Conservation (phyloP, 2,888 invertebrate species). For the Xylota sylvarum region DNA sequence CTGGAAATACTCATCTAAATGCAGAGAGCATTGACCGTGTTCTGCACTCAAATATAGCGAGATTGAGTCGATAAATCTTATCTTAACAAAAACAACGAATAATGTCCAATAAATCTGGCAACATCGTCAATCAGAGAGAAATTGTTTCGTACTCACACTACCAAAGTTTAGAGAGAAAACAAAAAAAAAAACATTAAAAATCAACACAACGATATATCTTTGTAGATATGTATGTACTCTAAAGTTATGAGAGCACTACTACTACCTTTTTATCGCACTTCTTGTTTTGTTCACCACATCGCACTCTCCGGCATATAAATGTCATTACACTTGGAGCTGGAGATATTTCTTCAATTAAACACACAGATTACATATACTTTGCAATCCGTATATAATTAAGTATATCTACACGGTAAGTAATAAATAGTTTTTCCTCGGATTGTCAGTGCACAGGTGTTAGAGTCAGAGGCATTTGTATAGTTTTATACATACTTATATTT, state of each 20-base stretch:
- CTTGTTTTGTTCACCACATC: slow-evolving; percentile 34
- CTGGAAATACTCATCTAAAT: too few species aligned
- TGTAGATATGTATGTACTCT: not conserved
- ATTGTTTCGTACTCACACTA: slow-evolving; percentile 18
- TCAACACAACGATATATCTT: not conserved
- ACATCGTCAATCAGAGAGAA: slow-evolving; percentile 23
- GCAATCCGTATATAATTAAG: slow-evolving; percentile 56
- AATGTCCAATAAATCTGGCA: slow-evolving; percentile 41
- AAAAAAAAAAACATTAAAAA: not conserved
- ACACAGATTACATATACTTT: slow-evolving; percentile 50
- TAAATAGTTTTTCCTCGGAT: slow-evolving; percentile 35
- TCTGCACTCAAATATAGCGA: not conserved
- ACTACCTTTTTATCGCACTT: slow-evolving; percentile 45
- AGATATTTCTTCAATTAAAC: slow-evolving; percentile 58
- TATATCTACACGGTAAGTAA: slow-evolving; percentile 26
- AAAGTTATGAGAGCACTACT: slow-evolving; percentile 25
- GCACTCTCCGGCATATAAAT: slow-evolving; percentile 49
- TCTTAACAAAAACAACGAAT: not conserved
- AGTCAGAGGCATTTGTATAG: not conserved
- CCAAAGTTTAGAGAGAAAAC: not conserved
- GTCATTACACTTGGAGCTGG: slow-evolving; percentile 69
- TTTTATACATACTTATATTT: not conserved
- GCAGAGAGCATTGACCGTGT: not conserved
- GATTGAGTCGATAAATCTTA: not conserved
- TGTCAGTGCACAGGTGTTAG: slow-evolving; percentile 42